Base-by-base conservation (phyloP, 1,140 invertebrate genomes). In the Pseudomyrmex gracilis region DNA sequence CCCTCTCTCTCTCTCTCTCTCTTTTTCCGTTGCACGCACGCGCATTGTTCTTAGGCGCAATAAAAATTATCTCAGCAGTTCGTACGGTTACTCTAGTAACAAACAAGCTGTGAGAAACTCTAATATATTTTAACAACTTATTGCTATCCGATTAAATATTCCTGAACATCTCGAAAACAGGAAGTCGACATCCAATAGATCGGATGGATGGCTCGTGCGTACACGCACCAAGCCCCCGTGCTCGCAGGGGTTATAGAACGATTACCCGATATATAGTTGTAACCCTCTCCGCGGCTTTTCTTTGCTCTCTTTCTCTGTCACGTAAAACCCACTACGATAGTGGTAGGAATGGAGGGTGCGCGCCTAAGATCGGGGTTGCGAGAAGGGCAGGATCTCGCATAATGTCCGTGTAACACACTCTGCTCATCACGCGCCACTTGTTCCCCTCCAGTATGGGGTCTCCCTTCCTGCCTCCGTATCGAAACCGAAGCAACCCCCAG, bases 401-500 rank as follows among this genome's bases (percentile, higher is more conserved):
- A 92, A 93, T 89, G 70, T 82, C 91, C 88, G 87, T 91, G 91
- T 93, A 92, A 93, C 90, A 90, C 91, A 91, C 91, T 91, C 92
- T 91, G 91, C 91, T 92, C 91, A 92, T 92, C 92, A 92, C 90
- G 91, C 91, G 90, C 91, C 92, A 93, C 92, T 92, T 92, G 91
- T 87, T 92, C 90, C 90, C 86, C 87, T 90, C 83, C 77, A 63
- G 80, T 45, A 45, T 68, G 66, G 24, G 55, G 53, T 58, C 73
- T 73, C 64, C 73, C 15, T 63, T 43, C 43, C 63, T 34, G 34
- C 34, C 34, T 34, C 34, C 34, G 45, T 67, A 67, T 83, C 60
- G 61, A 66, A 77, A 66, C 57, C 78, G 86, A 73, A 85, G 87
- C 87, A 84, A 89, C 78, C 87, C 34, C 87, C 84, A 85, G 87